These are phyloP conservation scores for Trinectes maculatus DNA, from an alignment of 2,113 vertebrate species.

Conservation along the genomic window DNA sequence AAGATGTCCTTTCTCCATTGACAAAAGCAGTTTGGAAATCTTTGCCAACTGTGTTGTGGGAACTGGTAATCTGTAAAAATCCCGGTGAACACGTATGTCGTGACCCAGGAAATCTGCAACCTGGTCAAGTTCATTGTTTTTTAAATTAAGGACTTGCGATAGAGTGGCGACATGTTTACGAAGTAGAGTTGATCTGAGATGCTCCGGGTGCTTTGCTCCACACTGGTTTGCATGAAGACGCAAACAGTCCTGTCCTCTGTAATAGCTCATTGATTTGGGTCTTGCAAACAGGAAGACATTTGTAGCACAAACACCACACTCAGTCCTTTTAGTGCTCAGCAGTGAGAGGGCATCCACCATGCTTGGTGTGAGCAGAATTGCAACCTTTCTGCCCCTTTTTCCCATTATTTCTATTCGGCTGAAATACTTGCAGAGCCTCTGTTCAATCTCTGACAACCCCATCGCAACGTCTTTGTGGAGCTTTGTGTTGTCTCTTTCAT, in stretches of 20 bases:
- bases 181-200: background rate
- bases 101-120: slow-evolving; percentile 30
- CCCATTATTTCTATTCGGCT: slow-evolving; percentile 35
- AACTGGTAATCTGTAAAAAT: slow-evolving; percentile 20
- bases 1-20: slow-evolving; percentile 24
- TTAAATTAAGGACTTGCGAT: slow-evolving; percentile 25
- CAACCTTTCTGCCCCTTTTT: slow-evolving; percentile 38
- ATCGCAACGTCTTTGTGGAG: slow-evolving; percentile 28
- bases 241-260: slow-evolving; percentile 34
- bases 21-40: slow-evolving; percentile 21
- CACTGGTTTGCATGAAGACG: slow-evolving; percentile 15
- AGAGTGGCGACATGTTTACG: slow-evolving; percentile 20
- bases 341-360: slow-evolving; percentile 12
- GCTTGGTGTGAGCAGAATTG: slow-evolving; percentile 30
- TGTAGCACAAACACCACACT: slow-evolving; percentile 15
- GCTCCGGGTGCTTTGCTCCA: slow-evolving; percentile 34
- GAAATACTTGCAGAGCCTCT: slow-evolving; percentile 50
- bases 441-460: slow-evolving; percentile 37
- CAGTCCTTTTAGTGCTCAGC: slow-evolving; percentile 11
- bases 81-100: background rate
- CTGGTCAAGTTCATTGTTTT: slow-evolving; percentile 30
- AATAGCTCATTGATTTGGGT: slow-evolving; percentile 28
- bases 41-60: slow-evolving; percentile 24
- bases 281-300: slow-evolving; percentile 49
- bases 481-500: slow-evolving; percentile 19